Percentiles rank a stretch among this genome's conserved stretches.
Evolutionary conservation across 2,113 vertebrate species (phyloP).

Genomic region (Xiphias gladius): DNA sequence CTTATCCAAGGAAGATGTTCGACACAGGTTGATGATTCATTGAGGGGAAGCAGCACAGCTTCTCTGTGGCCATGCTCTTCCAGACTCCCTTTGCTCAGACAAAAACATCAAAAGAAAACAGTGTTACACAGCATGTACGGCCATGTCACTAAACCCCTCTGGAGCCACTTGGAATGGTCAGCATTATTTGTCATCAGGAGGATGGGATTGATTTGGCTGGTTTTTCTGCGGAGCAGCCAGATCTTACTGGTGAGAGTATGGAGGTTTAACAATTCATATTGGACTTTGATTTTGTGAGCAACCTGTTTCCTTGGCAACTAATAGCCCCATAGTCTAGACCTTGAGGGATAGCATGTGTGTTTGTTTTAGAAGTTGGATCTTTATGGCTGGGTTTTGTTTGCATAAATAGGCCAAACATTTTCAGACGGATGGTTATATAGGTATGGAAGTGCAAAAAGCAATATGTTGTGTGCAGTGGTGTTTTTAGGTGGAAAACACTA

Average conservation of each 20-base stretch:
- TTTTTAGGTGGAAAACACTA: neutral
- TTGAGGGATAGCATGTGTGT: constrained; percentile 55
- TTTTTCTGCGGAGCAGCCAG: constrained; percentile 17
- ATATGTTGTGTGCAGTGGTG: neutral
- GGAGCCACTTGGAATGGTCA: constrained; percentile 25
- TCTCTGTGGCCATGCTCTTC: constrained; percentile 13
- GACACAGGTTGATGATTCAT: constrained; percentile 49
- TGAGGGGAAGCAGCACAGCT: neutral
- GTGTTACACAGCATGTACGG: constrained; percentile 23
- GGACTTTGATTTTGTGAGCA: constrained; percentile 73
- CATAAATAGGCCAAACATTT: constrained; percentile 37
- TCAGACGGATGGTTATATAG: constrained; percentile 40
- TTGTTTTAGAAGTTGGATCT: constrained; percentile 64
- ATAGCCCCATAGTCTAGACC: constrained; percentile 37
- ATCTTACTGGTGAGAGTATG: constrained; percentile 24
- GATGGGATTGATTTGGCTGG: constrained; percentile 44
- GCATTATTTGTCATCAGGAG: constrained; percentile 27
- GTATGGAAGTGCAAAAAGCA: constrained; percentile 14
- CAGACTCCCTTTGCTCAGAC: neutral
- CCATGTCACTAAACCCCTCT: constrained; percentile 35
- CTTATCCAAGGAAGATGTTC: constrained; percentile 34
- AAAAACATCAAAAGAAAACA: constrained; percentile 42
- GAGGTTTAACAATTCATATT: constrained; percentile 49
- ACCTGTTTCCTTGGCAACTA: constrained; percentile 72
- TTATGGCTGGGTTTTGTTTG: constrained; percentile 37